A percentile compares a stretch with the other conserved stretches of the same genome.
Evolutionary conservation across 2,888 invertebrate species (phyloP).

Genomic region (Morpho deidamia): DNA sequence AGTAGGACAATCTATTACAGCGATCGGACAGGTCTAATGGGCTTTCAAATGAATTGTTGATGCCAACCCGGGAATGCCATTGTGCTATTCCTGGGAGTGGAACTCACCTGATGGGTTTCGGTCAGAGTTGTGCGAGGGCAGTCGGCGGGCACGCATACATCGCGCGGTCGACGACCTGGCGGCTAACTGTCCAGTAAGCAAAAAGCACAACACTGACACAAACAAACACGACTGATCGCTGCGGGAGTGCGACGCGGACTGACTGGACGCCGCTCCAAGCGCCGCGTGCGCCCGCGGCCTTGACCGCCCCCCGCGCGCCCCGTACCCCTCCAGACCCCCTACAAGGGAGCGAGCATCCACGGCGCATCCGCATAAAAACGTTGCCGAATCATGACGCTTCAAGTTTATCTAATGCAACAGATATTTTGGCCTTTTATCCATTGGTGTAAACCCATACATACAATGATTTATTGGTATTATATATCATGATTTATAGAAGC

Average conservation of each 20-base stretch:
- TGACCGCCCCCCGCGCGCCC: constrained; percentile 46
- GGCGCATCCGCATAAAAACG: constrained; percentile 22
- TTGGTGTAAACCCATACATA: too few species aligned
- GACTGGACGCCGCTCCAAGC: constrained; percentile 30
- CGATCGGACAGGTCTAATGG: constrained; percentile 1
- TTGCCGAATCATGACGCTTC: constrained; percentile 1
- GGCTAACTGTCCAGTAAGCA: constrained; percentile 45
- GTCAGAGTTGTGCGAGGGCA: constrained; percentile 38
- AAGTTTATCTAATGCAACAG: not conserved
- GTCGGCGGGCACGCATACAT: constrained; percentile 56
- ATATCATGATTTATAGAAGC: too few species aligned
- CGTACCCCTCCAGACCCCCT: constrained; percentile 11
- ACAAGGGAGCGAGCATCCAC: constrained; percentile 6
- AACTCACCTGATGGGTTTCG: constrained; percentile 50
- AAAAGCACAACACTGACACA: constrained; percentile 30
- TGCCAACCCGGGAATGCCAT: not conserved
- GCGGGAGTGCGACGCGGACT: constrained; percentile 32
- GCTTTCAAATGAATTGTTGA: constrained; percentile 1
- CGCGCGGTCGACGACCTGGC: constrained; percentile 67
- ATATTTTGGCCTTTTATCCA: too few species aligned
- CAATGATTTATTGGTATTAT: too few species aligned
- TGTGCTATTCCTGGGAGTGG: constrained; percentile 6
- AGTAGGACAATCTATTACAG: constrained; percentile 8
- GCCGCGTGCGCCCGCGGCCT: constrained; percentile 58
- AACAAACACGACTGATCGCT: constrained; percentile 24